Evolutionary conservation across 2,113 vertebrate species (phyloP).

Genomic region (Sylvia atricapilla): DNA sequence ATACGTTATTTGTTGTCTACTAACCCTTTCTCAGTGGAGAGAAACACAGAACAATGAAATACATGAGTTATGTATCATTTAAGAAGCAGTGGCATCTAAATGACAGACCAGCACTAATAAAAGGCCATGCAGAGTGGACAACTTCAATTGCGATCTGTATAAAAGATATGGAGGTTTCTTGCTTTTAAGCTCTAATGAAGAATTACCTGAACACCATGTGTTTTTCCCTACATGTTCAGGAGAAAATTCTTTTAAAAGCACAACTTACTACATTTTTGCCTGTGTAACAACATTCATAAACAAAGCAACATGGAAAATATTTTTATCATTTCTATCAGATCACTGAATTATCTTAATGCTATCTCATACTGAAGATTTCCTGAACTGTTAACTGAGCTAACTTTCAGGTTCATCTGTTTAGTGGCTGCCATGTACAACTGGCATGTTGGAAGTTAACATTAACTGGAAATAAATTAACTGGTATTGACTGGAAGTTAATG

Average conservation of each 20-base stretch:
- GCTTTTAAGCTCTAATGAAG: background rate
- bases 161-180: accelerated
- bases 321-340: background rate
- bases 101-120: background rate
- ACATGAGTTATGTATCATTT: accelerated
- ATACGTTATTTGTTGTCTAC: background rate
- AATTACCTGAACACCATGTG: background rate
- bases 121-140: background rate
- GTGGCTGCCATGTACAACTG: background rate
- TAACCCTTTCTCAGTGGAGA: background rate
- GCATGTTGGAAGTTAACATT: background rate
- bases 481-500: background rate
- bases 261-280: background rate
- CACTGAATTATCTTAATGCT: background rate
- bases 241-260: background rate
- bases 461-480: too few relatives aligned
- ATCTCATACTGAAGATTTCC: background rate
- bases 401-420: background rate
- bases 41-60: background rate
- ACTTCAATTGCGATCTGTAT: background rate
- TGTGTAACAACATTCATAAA: background rate
- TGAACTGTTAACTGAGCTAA: background rate
- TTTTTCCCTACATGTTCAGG: background rate
- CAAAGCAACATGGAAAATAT: background rate
- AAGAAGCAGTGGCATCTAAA: background rate